A percentile compares a stretch with the other conserved stretches of the same genome.
phyloP scores from a whole-genome alignment of 1,140 invertebrate species.

The Papilio aristodemus region DNA sequence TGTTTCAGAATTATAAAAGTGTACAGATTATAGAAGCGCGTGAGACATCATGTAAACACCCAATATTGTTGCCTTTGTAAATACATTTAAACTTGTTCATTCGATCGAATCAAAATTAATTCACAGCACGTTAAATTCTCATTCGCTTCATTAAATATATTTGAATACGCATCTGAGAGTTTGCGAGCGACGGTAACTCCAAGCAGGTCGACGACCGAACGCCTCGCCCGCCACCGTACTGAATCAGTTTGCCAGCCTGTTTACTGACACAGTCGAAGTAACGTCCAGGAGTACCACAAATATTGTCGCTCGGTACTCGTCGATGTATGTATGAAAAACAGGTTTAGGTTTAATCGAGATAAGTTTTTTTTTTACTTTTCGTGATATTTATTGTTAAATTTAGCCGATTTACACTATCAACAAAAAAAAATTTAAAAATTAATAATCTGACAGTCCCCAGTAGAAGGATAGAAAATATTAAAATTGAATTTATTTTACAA shows the following conservation, averaged over 20 bases:
- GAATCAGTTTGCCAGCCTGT: background rate
- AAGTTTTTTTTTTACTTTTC: no score
- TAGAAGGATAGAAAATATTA: no score
- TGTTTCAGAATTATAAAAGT: no score
- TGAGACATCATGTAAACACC: background rate
- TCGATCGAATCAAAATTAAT: slow-evolving; percentile 4
- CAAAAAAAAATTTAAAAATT: no score
- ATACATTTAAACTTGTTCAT: background rate
- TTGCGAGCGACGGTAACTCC: background rate
- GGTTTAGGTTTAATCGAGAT: no score
- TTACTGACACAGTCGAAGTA: background rate
- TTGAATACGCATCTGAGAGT: slow-evolving; percentile 8
- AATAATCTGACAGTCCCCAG: no score
- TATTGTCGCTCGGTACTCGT: no score
- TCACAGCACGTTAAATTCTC: slow-evolving; percentile 9
- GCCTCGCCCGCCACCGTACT: background rate
- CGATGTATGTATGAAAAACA: no score
- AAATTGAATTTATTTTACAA: no score
- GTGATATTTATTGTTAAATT: no score
- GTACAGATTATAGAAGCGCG: no score
- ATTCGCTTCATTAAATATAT: slow-evolving; percentile 7
- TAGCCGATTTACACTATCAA: no score
- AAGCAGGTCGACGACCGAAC: background rate
- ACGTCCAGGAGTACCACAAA: background rate
- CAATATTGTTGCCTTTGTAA: background rate